Base-by-base conservation (phyloP, 2,888 invertebrate genomes). In the Chironomus riparius region DNA sequence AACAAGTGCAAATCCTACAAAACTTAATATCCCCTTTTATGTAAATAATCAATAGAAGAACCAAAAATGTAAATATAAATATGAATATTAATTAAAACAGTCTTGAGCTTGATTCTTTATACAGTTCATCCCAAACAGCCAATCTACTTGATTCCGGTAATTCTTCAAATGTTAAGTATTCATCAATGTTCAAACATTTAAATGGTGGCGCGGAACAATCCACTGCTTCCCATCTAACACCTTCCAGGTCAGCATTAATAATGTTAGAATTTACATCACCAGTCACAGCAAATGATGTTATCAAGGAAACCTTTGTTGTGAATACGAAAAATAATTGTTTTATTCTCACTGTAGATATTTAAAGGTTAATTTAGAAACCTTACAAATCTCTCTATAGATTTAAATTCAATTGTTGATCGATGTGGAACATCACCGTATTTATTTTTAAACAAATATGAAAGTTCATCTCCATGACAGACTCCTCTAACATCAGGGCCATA, bases 251-350 rank as follows among this genome's bases (percentile, higher is more conserved):
- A 22, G 81, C 80, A 72, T 81, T 79, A 78, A 81, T 83, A 70
- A 83, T 83, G 79, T 83, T 80, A 4, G 82, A 82, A 78, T 81
- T 83, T 71, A 83, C 84, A 79, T 83, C 79, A 4, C 83, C 83
- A 68, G 79, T 79, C 62, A 80, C 78, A 74, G 84, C 83, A 74
- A 84, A 84, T 68, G 80, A 81, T 10, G 83, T 82, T 21, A 76
- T 47, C 3, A 69, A 10, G 28, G 76, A 76, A 38, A 76, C 50
- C 74, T 68, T 38, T 10, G 1, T 10, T 10, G 1, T 10, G 1
- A 38, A 1, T 38, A 15, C 5, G 12, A 4, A 48, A 50, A 50
- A 50, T 4, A 50, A n/a, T 4, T 28, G 3, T 1, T 4, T 28
- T 5, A 4, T 3, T 3, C 1, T 28, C 28, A 28, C 28, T 24